Evolutionary conservation across 2,113 vertebrate genomes (phyloP), one percentile per base, ranked within the genome.

Genomic region (Rhodinocichla rosea): DNA sequence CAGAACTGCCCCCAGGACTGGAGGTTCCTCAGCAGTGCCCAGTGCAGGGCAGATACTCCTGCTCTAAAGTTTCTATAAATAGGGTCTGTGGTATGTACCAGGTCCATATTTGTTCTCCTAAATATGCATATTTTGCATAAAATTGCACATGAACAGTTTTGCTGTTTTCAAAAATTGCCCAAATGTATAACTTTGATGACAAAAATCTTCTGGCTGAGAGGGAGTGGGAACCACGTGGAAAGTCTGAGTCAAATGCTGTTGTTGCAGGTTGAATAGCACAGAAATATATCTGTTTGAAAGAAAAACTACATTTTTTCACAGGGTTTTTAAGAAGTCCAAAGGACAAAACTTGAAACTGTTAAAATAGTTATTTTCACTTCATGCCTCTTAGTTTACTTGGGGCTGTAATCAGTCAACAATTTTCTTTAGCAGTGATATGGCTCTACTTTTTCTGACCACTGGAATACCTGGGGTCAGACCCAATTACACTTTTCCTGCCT

Each of bases 71-170:
- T 45, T 19, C 64, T 50, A 4, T 30, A 21, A 60, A 7, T 28
- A 3, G 0, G 16, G 12, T n/a, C 16, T 77, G 1, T 65, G 49
- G 5, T 82, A 2, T 6, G 32, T 39, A 17, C 39, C 49, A 56
- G 17, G 30, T 81, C 73, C 22, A 0, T 3, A 11, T 12, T 71
- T 3, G 0, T 80, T 52, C 30, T 49, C 5, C 2, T 53, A 37
- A 70, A 65, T 35, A 20, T 1, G 10, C 35, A 0, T 26, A 9
- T 35, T 39, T 53, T 7, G 4, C 33, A 10, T 63, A 22, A 92
- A 80, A 68, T 52, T 30, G 33, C 69, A 30, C 16, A 3, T 2
- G 15, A 42, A 17, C 33, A 40, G 11, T 55, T 65, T n/a, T 53
- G 52, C 33, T 86, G 1, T 49, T 73, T 59, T 60, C 32, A 26